A percentile compares a stretch with the other conserved stretches of the same genome.
Evolutionary conservation across 2,113 vertebrate genomes (phyloP).

Genomic region (Clinocottus analis): DNA sequence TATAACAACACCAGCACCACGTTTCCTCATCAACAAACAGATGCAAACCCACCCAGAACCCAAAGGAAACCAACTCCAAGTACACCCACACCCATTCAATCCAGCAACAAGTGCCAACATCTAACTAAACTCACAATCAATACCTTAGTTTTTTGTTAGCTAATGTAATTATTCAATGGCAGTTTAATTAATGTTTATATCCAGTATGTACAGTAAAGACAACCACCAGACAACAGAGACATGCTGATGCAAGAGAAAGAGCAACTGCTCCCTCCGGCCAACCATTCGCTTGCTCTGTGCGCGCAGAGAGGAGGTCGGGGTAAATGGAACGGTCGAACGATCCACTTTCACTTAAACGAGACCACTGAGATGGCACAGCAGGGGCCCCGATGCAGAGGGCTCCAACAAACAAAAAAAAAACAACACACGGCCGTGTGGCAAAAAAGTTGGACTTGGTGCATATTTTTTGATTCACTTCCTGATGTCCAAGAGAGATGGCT

Average conservation of each 20-base stretch:
- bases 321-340: not conserved
- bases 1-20: conserved; percentile 6
- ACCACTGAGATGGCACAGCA: not conserved
- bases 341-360: not conserved
- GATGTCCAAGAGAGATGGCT: not conserved
- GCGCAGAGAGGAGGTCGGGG: not conserved
- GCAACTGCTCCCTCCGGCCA: not conserved
- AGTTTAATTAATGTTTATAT: not conserved
- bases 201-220: not conserved
- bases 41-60: not conserved
- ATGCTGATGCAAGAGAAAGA: not conserved
- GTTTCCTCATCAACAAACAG: not conserved
- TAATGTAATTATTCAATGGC: not conserved
- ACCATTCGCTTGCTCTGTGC: not conserved
- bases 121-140: not conserved
- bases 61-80: not conserved
- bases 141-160: not conserved
- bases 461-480: not conserved
- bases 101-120: not conserved
- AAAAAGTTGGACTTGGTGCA: not conserved
- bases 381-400: not conserved
- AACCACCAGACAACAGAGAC: not conserved
- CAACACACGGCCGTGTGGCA: not conserved
- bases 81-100: conserved; percentile 1
- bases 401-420: not conserved